These are phyloP conservation scores for Orthosia incerta DNA, from an alignment of 2,888 invertebrate species.

Conservation along the genomic window DNA sequence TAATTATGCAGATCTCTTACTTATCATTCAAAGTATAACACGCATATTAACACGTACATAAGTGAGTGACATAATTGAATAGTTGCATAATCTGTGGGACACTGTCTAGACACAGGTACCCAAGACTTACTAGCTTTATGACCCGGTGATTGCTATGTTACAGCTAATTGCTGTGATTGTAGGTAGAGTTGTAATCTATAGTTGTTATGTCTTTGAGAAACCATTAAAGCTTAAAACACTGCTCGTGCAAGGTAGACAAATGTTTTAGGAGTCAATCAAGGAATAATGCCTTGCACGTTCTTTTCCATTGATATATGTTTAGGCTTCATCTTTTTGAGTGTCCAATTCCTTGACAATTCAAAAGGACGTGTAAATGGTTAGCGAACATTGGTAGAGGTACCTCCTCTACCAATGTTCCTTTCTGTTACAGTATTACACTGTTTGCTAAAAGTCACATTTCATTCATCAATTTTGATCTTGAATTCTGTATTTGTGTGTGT, in stretches of 20 bases:
- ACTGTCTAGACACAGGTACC: conserved; percentile 43
- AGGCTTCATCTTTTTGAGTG: no score
- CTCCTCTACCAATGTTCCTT: no score
- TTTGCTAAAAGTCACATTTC: no score
- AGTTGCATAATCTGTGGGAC: conserved; percentile 50
- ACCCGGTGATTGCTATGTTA: conserved; percentile 35
- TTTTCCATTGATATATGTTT: no score
- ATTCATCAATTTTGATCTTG: no score
- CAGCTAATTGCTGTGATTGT: conserved; percentile 26
- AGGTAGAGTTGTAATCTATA: conserved; percentile 13
- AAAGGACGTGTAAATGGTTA: no score
- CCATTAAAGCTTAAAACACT: background rate
- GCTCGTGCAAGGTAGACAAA: background rate
- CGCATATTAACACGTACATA: conserved; percentile 39
- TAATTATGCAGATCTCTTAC: conserved; percentile 47
- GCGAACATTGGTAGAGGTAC: no score
- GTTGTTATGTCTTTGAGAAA: background rate
- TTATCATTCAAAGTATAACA: conserved; percentile 49
- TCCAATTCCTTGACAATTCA: no score
- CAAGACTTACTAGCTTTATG: conserved; percentile 18
- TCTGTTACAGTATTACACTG: no score
- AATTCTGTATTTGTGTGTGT: no score
- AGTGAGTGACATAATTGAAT: conserved; percentile 52
- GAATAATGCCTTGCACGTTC: no score
- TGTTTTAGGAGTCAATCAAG: background rate